A percentile compares a stretch with the other conserved stretches of the same genome.
phyloP scores from a whole-genome alignment of 2,113 vertebrate genomes.

The Andinoacara biseriatus region DNA sequence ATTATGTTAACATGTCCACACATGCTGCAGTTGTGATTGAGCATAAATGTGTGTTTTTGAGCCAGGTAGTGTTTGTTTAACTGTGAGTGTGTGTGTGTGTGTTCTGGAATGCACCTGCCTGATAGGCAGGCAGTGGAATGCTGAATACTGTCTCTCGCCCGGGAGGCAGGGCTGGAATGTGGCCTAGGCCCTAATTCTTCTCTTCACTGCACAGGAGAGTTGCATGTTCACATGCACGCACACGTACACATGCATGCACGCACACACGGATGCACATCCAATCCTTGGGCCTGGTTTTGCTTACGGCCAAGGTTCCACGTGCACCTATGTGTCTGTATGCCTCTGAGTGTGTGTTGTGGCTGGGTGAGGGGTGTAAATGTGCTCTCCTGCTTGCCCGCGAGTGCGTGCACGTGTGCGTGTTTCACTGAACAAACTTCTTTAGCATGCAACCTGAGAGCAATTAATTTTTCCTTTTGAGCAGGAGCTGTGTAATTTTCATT shows the following conservation, averaged over 20 bases:
- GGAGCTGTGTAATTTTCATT: conserved; percentile 77
- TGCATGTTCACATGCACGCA: conserved; percentile 59
- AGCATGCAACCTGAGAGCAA: conserved; percentile 75
- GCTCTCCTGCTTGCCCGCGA: neutral
- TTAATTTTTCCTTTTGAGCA: conserved; percentile 73
- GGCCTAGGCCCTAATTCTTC: conserved; percentile 77
- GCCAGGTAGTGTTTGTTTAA: conserved; percentile 14
- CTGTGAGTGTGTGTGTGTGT: conserved; percentile 41
- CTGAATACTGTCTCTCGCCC: conserved; percentile 75
- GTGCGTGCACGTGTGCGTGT: conserved; percentile 2
- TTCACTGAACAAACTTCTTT: conserved; percentile 60
- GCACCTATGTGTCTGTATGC: conserved; percentile 51
- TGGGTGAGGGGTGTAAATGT: conserved; percentile 4
- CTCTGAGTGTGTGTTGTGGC: conserved; percentile 10
- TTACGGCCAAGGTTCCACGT: conserved; percentile 48
- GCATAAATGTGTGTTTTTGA: conserved; percentile 9
- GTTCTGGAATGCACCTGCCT: conserved; percentile 81
- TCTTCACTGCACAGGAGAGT: conserved; percentile 62
- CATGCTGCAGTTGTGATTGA: conserved; percentile 18
- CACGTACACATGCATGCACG: conserved; percentile 36
- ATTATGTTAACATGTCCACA: neutral
- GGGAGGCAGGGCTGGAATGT: conserved; percentile 81
- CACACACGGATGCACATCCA: conserved; percentile 38
- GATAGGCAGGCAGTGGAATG: conserved; percentile 79
- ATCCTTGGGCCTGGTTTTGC: conserved; percentile 51